Evolutionary conservation across 1,140 invertebrate genomes (phyloP).

Genomic region (Eupristina koningsbergeri): DNA sequence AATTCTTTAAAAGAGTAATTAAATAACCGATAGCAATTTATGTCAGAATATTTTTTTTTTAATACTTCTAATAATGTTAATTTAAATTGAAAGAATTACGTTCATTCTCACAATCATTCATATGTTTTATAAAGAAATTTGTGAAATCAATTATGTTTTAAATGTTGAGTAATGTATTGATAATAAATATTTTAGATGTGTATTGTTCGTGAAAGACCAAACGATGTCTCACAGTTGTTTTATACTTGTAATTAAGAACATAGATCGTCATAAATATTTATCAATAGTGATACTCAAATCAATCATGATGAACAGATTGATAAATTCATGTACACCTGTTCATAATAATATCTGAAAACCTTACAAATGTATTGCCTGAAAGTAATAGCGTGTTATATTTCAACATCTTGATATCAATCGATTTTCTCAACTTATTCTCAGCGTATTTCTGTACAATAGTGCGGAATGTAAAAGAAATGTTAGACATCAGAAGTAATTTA

Average conservation of each 20-base stretch:
- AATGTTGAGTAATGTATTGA: background rate
- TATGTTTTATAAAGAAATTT: background rate
- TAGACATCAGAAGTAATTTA: too few relatives aligned
- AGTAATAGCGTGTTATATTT: background rate
- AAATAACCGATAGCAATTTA: too few relatives aligned
- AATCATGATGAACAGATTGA: too few relatives aligned
- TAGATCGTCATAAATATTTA: background rate
- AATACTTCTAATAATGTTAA: background rate
- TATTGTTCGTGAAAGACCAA: background rate
- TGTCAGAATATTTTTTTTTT: too few relatives aligned
- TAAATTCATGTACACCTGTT: background rate
- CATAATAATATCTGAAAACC: background rate
- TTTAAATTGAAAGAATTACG: background rate
- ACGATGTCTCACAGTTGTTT: background rate
- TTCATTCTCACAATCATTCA: background rate
- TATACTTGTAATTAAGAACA: background rate
- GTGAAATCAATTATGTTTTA: background rate
- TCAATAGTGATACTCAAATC: background rate
- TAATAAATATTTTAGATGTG: background rate
- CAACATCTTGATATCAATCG: background rate
- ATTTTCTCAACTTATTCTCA: too few relatives aligned
- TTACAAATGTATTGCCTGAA: background rate
- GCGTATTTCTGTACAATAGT: too few relatives aligned
- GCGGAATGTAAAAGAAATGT: too few relatives aligned
- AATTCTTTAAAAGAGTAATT: too few relatives aligned